phyloP scores from a whole-genome alignment of 1,140 invertebrate species.

The Elymnias hypermnestra region DNA sequence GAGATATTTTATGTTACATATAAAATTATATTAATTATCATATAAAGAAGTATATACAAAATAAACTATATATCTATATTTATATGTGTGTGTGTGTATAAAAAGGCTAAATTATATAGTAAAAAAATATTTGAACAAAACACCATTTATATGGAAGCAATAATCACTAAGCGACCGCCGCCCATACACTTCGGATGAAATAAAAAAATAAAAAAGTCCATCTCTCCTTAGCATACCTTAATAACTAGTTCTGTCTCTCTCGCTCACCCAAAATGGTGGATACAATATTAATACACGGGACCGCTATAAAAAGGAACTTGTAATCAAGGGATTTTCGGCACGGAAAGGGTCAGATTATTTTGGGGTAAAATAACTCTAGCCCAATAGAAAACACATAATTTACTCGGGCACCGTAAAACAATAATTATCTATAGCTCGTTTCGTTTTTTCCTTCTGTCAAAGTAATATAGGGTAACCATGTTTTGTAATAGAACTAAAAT shows the following conservation, averaged over 20 bases:
- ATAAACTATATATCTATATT: too few species aligned
- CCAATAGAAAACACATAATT: slow-evolving; percentile 39
- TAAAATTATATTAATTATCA: too few species aligned
- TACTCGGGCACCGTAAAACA: slow-evolving; percentile 45
- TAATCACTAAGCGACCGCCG: slow-evolving; percentile 14
- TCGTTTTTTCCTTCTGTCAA: slow-evolving; percentile 29
- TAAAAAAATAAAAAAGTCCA: slow-evolving; percentile 10
- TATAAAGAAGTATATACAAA: too few species aligned
- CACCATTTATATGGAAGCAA: slow-evolving; percentile 16
- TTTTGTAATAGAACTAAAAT: too few species aligned
- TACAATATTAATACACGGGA: slow-evolving; percentile 21
- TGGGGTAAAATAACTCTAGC: slow-evolving; percentile 20
- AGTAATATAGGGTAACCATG: slow-evolving; percentile 28
- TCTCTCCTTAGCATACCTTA: slow-evolving; percentile 30
- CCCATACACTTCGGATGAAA: slow-evolving; percentile 10
- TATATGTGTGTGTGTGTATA: too few species aligned
- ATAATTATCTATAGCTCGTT: slow-evolving; percentile 36
- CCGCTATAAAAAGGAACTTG: slow-evolving; percentile 26
- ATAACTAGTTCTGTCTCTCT: slow-evolving; percentile 30
- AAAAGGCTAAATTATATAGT: too few species aligned
- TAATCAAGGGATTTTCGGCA: slow-evolving; percentile 1
- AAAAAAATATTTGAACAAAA: neutral
- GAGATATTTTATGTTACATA: too few species aligned
- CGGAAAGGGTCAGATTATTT: slow-evolving; percentile 16
- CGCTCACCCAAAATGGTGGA: slow-evolving; percentile 38